A percentile compares a stretch with the other conserved stretches of the same genome.
Evolutionary conservation across 2,797 vertebrate genomes (phyloP).

Genomic region (Hippoglossus hippoglossus): DNA sequence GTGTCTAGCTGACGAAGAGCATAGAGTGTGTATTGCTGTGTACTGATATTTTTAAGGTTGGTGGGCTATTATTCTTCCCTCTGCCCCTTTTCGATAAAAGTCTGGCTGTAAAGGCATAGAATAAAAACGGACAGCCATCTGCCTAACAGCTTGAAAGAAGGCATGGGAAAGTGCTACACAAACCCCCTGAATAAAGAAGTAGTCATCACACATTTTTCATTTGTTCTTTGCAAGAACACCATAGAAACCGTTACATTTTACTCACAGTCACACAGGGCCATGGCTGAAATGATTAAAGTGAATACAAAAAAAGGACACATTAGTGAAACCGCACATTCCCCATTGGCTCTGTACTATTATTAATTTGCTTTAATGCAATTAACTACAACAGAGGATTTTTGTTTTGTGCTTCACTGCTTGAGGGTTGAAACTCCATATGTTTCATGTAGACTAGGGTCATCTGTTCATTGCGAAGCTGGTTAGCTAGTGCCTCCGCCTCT

Average conservation of each 20-base stretch:
- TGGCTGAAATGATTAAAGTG: constrained; percentile 16
- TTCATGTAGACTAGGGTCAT: constrained; percentile 30
- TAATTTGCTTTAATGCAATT: constrained; percentile 36
- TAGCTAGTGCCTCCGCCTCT: constrained; percentile 14
- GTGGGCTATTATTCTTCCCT: constrained; percentile 2
- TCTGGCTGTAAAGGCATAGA: neutral
- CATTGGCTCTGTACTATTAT: constrained; percentile 26
- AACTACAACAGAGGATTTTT: constrained; percentile 38
- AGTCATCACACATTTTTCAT: neutral
- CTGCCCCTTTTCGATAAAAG: constrained; percentile 21
- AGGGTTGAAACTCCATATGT: constrained; percentile 34
- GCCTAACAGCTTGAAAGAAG: neutral
- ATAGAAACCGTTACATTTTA: neutral
- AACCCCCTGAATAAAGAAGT: neutral
- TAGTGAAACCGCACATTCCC: constrained; percentile 14
- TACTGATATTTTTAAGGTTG: constrained; percentile 17
- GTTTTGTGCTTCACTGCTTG: constrained; percentile 43
- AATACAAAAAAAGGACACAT: constrained; percentile 23
- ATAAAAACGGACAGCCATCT: constrained; percentile 21
- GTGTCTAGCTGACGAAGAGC: constrained; percentile 16
- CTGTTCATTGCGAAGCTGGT: constrained; percentile 25
- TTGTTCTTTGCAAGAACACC: neutral
- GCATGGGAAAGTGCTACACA: neutral
- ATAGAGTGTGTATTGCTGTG: constrained; percentile 10
- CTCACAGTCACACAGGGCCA: neutral